Conservation (phyloP, 1,140 invertebrate genomes). For the Papilio glaucus region DNA sequence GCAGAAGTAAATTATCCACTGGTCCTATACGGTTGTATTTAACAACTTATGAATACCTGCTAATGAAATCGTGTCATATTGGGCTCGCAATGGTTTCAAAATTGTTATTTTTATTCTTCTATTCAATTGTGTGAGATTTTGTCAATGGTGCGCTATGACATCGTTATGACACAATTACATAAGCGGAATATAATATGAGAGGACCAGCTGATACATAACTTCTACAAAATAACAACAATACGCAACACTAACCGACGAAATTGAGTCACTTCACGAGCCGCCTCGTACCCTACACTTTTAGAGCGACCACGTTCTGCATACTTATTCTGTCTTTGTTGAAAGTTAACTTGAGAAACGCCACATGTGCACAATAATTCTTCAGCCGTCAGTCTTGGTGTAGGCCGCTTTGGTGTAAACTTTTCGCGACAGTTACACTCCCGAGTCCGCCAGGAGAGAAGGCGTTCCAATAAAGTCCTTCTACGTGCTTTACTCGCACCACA, state of each 20-base stretch:
- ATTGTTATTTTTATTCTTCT: not conserved
- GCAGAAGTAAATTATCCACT: slow-evolving; percentile 15
- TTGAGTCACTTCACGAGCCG: slow-evolving; percentile 74
- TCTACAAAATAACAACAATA: slow-evolving; percentile 40
- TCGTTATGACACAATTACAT: slow-evolving; percentile 28
- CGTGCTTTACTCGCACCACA: slow-evolving; percentile 54
- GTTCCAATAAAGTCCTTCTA: slow-evolving; percentile 67
- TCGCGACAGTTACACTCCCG: slow-evolving; percentile 70
- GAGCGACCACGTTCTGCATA: slow-evolving; percentile 71
- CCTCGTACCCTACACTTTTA: slow-evolving; percentile 79
- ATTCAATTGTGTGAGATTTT: not conserved
- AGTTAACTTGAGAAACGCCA: slow-evolving; percentile 53
- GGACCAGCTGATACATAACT: slow-evolving; percentile 45
- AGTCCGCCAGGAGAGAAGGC: slow-evolving; percentile 73
- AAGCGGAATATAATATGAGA: slow-evolving; percentile 39
- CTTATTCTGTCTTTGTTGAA: slow-evolving; percentile 54
- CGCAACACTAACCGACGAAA: slow-evolving; percentile 77
- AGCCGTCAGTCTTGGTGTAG: slow-evolving; percentile 46
- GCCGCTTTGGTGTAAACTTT: slow-evolving; percentile 53
- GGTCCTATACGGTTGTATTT: not conserved
- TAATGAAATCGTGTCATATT: not conserved
- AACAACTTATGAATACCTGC: not conserved
- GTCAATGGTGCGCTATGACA: not conserved
- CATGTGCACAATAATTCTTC: slow-evolving; percentile 71
- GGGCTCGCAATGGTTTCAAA: not conserved